phyloP scores from a whole-genome alignment of 2,888 invertebrate species.

The Eurytoma adleriae region DNA sequence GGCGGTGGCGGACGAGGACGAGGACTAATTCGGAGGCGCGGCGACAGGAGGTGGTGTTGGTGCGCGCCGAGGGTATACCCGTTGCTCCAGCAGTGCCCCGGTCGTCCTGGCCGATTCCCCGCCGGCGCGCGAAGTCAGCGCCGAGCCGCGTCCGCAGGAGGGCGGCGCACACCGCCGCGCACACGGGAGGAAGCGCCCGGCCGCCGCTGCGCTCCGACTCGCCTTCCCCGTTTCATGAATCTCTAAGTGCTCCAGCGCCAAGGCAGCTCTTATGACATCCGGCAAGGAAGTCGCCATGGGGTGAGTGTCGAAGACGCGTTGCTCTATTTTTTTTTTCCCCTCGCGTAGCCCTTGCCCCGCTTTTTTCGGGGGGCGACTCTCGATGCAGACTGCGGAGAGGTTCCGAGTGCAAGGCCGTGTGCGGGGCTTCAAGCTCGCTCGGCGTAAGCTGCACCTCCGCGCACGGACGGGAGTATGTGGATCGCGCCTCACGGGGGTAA shows the following conservation, averaged over 20 bases:
- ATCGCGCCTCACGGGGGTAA: not conserved
- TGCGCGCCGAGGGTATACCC: constrained; percentile 13
- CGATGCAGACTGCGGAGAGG: not conserved
- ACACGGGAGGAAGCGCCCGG: not conserved
- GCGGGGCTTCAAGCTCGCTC: too few species aligned
- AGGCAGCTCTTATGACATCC: constrained; percentile 81
- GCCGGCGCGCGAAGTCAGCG: constrained; percentile 2
- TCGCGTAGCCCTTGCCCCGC: not conserved
- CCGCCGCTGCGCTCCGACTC: not conserved
- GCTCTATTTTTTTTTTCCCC: not conserved
- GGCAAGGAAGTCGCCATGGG: constrained; percentile 88
- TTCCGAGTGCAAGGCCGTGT: too few species aligned
- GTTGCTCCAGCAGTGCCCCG: not conserved
- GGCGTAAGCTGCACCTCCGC: too few species aligned
- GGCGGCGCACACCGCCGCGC: not conserved
- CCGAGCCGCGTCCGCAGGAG: too few species aligned
- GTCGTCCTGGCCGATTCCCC: not conserved
- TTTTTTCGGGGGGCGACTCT: not conserved
- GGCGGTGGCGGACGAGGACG: constrained; percentile 17
- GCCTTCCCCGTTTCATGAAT: constrained; percentile 36
- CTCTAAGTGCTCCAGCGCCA: constrained; percentile 27
- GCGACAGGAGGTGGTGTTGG: constrained; percentile 11
- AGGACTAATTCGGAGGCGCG: not conserved
- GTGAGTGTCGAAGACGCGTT: constrained; percentile 77
- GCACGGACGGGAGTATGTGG: not conserved